Base-by-base conservation (phyloP, 2,888 invertebrate genomes). In the Eristalis intricaria region DNA sequence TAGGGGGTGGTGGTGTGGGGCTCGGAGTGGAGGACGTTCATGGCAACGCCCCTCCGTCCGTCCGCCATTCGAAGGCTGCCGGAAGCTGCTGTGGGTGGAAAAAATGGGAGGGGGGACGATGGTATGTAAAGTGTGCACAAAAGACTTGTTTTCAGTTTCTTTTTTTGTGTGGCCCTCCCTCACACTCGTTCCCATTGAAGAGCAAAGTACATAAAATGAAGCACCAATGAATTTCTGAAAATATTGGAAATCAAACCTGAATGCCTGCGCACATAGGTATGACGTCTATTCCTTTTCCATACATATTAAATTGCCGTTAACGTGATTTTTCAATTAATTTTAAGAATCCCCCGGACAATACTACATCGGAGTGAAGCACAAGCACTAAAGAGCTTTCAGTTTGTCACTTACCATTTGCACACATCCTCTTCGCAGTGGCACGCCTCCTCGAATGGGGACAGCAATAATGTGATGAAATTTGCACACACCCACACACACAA, bases 271-370 rank as follows among this genome's bases (percentile, higher is more conserved):
- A 29, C 29, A 29, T 23, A 43, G 13, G 15, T 61, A 50, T 68
- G 22, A 2, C 10, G 38, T 19, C 50, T 50, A 50, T 50, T 50
- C 19, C 50, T 50, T 50, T 19, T 19, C 19, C 13, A 26, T 73
- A 60, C 73, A 79, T 73, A 79, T 79, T 73, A 79, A 79, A 79
- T 79, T 68, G 76, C 81, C 61, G 76, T 76, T 80, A 71, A 84
- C 84, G 71, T 80, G 81, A 84, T 84, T 84, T 84, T 84, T 84
- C 81, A 84, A 84, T 84, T 84, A 81, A 84, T 81, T 84, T 81
- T 76, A 76, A 84, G 76, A 61, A 76, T 84, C 71, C 64, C 60
- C 63, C 81, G 71, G 63, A 80, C 80, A 84, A 79, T 60, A 74
- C 69, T 61, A 70, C 43, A 74, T 69, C 38, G 40, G 43, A 74